Base-by-base conservation (phyloP, 2,113 vertebrate genomes). In the Erythrocebus patas region DNA sequence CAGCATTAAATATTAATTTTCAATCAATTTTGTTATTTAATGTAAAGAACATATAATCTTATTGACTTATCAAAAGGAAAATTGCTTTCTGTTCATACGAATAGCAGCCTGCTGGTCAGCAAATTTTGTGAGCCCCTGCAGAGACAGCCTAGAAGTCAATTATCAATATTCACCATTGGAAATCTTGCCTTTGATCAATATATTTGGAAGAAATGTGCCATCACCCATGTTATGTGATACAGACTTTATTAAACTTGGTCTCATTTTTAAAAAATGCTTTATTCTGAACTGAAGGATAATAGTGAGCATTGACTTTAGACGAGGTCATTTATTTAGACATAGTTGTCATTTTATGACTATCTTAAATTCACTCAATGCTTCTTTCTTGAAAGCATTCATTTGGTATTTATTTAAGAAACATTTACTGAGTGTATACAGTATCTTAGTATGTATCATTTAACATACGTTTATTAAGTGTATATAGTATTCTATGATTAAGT, bases 241-340 rank as follows among this genome's bases (percentile, higher is more conserved):
- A 55, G 38, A 83, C 9, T 52, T 66, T 82, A 79, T 72, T 83
- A 83, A 6, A 82, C 22, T 52, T 93, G 61, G 2, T 82, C 30
- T 91, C 35, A 61, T 84, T 57, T 64, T 64, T 6, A 0, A 5
- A 57, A 80, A 57, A 82, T 57, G 0, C 5, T 92, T 83, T 57
- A 86, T 86, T 89, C 79, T 89, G 50, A 95, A 40, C 43, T 92
- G 50, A 96, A 75, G 66, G 45, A 85, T 95, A 92, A 93, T 72
- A 89, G 66, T 83, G 38, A 85, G 59, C 13, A 57, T 94, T 75
- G 43, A 72, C 79, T 66, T 92, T 79, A 85, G 50, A 96, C 32
- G 68, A 11, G 11, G 18, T 22, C 78, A 81, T 92, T 96, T 64
- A 81, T 87, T 68, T 87, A 93, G 14, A 79, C n/a, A 2, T 55